Conservation (phyloP, 2,888 invertebrate species). For the Mechanitis messenoides region DNA sequence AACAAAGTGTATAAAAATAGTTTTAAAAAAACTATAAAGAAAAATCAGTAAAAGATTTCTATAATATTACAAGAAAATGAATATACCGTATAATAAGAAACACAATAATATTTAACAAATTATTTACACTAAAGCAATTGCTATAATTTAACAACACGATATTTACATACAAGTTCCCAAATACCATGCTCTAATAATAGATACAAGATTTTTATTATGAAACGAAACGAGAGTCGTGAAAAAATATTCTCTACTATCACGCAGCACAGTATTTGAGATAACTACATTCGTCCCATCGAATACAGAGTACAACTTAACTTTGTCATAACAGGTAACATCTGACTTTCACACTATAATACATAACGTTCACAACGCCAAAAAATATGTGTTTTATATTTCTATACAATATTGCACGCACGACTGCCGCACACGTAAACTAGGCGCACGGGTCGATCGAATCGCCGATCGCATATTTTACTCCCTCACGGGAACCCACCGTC, state of each 20-base stretch:
- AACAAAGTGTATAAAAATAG: constrained; percentile 22
- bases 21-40: constrained; percentile 41
- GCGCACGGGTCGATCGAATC: constrained; percentile 54
- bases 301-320: constrained; percentile 70
- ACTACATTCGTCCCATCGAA: constrained; percentile 27
- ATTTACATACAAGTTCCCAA: constrained; percentile 61
- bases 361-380: constrained; percentile 75
- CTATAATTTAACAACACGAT: constrained; percentile 72
- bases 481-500: constrained; percentile 63
- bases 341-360: constrained; percentile 74
- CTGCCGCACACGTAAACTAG: constrained; percentile 56
- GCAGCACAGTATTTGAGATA: constrained; percentile 15
- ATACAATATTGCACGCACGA: constrained; percentile 76
- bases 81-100: constrained; percentile 54
- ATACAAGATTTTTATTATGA: background rate
- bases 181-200: constrained; percentile 25
- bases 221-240: constrained; percentile 2
- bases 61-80: constrained; percentile 36
- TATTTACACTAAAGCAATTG: constrained; percentile 74
- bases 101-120: constrained; percentile 66
- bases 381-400: constrained; percentile 59
- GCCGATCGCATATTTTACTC: constrained; percentile 55
- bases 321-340: constrained; percentile 77
- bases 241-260: constrained; percentile 4
- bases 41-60: constrained; percentile 43